Percentiles rank a stretch among this genome's conserved stretches.
These are phyloP conservation scores for Chloroclystis v-ata DNA, from an alignment of 2,888 invertebrate genomes.

Conservation along the genomic window DNA sequence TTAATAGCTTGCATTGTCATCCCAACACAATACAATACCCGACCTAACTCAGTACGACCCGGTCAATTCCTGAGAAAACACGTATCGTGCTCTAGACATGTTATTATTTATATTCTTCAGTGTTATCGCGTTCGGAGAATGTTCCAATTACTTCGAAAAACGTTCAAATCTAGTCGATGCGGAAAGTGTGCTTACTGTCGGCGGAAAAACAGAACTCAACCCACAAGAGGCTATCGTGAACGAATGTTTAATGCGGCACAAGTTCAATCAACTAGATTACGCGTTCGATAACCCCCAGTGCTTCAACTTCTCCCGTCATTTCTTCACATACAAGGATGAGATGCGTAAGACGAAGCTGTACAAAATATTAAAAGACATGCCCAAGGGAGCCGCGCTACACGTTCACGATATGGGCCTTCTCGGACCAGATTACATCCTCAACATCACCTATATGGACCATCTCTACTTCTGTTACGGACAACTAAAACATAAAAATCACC, in stretches of 20 bases:
- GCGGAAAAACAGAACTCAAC: conserved; percentile 39
- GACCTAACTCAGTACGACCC: background rate
- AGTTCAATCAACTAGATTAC: conserved; percentile 72
- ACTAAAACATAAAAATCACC: too few species aligned
- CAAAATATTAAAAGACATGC: conserved; percentile 81
- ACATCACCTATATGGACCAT: conserved; percentile 80
- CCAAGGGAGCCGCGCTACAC: conserved; percentile 86
- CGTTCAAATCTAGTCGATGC: background rate
- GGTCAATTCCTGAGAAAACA: background rate
- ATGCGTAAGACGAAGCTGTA: conserved; percentile 82
- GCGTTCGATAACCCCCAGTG: conserved; percentile 74
- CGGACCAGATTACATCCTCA: conserved; percentile 79
- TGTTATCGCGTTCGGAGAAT: background rate
- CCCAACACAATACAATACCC: background rate
- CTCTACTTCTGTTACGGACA: conserved; percentile 73
- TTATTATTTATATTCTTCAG: background rate
- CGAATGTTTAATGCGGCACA: conserved; percentile 77
- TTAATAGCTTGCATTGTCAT: background rate
- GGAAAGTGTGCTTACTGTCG: background rate
- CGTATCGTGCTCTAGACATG: background rate
- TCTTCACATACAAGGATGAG: conserved; percentile 77
- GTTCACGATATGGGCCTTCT: conserved; percentile 82
- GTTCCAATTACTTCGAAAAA: background rate
- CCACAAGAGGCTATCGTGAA: conserved; percentile 74
- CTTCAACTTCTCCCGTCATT: conserved; percentile 82